A percentile compares a stretch with the other conserved stretches of the same genome.
Evolutionary conservation across 2,888 invertebrate genomes (phyloP).

Genomic region (Drosophila aldrichi): DNA sequence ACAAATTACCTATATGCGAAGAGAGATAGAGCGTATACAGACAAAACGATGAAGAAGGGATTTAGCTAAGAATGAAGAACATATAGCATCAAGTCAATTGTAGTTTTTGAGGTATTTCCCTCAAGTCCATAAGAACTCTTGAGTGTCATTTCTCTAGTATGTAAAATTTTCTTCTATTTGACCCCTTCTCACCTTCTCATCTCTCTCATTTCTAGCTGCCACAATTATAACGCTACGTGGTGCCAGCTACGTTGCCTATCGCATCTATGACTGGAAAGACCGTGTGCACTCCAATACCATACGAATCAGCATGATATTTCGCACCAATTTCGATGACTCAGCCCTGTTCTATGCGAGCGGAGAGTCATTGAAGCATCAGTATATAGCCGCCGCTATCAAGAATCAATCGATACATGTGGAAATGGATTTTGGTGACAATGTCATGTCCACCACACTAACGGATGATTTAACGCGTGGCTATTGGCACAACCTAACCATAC

Average conservation of each 20-base stretch:
- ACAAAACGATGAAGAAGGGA: not conserved
- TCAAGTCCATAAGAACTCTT: no score
- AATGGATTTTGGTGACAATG: conserved; percentile 94
- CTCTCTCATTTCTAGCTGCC: conserved; percentile 88
- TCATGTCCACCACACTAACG: conserved; percentile 89
- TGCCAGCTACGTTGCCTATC: conserved; percentile 96
- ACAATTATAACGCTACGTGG: conserved; percentile 94
- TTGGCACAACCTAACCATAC: conserved; percentile 96
- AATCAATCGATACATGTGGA: conserved; percentile 94
- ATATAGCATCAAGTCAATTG: not conserved
- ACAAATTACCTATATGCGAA: conserved; percentile 3
- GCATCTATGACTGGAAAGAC: conserved; percentile 97
- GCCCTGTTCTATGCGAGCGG: conserved; percentile 97
- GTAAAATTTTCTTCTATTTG: no score
- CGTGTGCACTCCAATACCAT: conserved; percentile 94
- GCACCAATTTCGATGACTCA: conserved; percentile 96
- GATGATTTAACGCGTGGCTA: conserved; percentile 90
- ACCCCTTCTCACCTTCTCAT: no score
- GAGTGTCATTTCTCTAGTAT: no score
- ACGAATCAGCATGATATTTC: conserved; percentile 94
- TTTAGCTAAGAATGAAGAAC: not conserved
- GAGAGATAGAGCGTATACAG: not conserved
- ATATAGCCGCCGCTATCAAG: conserved; percentile 94
- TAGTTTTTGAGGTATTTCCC: not conserved
- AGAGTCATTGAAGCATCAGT: conserved; percentile 93